Evolutionary conservation across 2,888 invertebrate species (phyloP).

Genomic region (Acanthosepion pharaonis): DNA sequence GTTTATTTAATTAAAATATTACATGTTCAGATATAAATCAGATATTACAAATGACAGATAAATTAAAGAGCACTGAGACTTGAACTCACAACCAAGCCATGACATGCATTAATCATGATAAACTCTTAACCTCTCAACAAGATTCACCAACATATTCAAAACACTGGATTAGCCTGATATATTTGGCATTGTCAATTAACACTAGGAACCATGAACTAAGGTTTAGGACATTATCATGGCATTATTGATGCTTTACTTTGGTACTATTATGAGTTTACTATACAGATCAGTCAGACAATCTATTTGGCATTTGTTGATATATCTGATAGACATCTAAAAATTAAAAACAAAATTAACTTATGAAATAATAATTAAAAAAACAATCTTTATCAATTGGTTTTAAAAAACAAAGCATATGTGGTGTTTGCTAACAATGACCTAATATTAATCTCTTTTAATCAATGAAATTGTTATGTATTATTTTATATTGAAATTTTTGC

Average conservation of each 20-base stretch:
- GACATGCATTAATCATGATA: neutral
- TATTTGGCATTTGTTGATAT: neutral
- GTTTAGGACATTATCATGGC: neutral
- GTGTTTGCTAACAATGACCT: neutral
- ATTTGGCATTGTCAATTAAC: slow-evolving; percentile 5
- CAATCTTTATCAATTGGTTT: neutral
- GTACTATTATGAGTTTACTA: neutral
- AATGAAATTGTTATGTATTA: neutral
- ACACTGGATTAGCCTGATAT: neutral
- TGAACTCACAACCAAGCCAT: too few relatives aligned
- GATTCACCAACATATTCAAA: neutral
- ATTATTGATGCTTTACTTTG: neutral
- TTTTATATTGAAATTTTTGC: neutral
- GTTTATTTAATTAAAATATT: neutral
- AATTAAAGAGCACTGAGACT: neutral
- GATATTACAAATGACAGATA: neutral
- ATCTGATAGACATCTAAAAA: neutral
- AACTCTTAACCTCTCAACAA: neutral
- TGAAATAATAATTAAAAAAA: neutral
- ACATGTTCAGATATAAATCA: neutral
- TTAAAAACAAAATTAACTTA: neutral
- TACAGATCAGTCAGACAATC: neutral
- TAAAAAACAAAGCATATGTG: neutral
- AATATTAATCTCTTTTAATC: neutral
- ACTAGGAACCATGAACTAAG: neutral